phyloP scores from a whole-genome alignment of 2,797 vertebrate genomes.

The Darevskia mixta region DNA sequence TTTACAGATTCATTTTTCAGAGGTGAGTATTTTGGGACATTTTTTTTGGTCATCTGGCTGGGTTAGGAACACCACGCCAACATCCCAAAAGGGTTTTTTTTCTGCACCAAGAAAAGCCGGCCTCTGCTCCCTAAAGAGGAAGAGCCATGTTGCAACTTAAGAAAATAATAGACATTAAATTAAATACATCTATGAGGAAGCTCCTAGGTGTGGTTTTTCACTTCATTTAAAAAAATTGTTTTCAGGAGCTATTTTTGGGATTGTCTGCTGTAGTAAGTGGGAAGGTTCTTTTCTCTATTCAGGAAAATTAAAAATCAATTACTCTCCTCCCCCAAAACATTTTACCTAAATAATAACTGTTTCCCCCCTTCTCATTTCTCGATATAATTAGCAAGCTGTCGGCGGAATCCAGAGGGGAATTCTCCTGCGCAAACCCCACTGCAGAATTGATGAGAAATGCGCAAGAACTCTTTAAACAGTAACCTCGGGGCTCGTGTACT shows the following conservation, averaged over 20 bases:
- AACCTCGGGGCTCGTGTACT: neutral
- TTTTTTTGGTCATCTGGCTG: neutral
- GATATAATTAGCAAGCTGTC: neutral
- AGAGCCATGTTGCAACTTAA: no score
- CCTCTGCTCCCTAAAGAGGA: no score
- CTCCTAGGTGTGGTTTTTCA: neutral
- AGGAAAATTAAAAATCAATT: neutral
- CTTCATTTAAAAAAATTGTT: neutral
- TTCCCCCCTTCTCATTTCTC: neutral
- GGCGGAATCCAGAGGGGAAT: neutral
- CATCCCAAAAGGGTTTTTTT: neutral
- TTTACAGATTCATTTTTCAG: neutral
- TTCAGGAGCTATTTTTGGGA: neutral
- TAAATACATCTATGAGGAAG: neutral
- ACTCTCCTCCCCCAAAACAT: neutral
- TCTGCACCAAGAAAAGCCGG: neutral
- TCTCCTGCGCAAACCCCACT: neutral
- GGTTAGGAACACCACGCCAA: neutral
- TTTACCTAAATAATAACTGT: neutral
- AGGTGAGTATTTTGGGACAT: neutral
- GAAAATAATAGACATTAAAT: neutral
- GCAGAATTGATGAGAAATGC: neutral
- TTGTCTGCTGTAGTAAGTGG: neutral
- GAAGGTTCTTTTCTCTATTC: neutral
- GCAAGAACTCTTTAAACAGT: neutral